These are phyloP conservation scores for Corynorhinus townsendii DNA, from an alignment of 2,113 vertebrate genomes.

Conservation along the genomic window DNA sequence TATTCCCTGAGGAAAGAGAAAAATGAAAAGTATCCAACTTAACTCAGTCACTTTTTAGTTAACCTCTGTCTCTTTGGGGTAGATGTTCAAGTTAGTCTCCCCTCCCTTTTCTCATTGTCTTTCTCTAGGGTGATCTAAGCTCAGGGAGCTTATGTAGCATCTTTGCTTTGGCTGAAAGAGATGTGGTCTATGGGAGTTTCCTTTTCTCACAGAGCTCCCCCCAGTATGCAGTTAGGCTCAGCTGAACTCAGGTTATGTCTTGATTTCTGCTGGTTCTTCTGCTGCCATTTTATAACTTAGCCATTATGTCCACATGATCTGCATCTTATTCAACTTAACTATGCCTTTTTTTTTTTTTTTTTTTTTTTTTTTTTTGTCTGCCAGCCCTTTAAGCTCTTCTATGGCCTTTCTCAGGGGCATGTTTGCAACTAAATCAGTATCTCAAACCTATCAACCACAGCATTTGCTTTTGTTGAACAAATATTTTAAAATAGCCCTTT, in stretches of 20 bases:
- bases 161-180: background rate
- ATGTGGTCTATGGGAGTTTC: background rate
- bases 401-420: background rate
- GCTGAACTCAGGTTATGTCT: background rate
- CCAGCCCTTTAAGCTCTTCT: background rate
- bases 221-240: background rate
- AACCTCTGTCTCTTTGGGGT: background rate
- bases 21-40: background rate
- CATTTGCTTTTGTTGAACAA: background rate
- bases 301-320: background rate
- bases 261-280: background rate
- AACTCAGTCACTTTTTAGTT: background rate
- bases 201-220: background rate
- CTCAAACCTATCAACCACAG: background rate
- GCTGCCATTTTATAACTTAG: background rate
- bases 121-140: background rate
- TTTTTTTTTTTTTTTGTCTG: background rate
- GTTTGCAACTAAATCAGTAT: background rate
- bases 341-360: background rate
- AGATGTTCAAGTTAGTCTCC: background rate
- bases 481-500: background rate
- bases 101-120: background rate
- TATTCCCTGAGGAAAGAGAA: background rate
- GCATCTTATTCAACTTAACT: background rate
- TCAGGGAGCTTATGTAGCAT: background rate